A percentile compares a stretch with the other conserved stretches of the same genome.
Evolutionary conservation across 2,888 invertebrate species (phyloP).

Genomic region (Drosophila tripunctata): DNA sequence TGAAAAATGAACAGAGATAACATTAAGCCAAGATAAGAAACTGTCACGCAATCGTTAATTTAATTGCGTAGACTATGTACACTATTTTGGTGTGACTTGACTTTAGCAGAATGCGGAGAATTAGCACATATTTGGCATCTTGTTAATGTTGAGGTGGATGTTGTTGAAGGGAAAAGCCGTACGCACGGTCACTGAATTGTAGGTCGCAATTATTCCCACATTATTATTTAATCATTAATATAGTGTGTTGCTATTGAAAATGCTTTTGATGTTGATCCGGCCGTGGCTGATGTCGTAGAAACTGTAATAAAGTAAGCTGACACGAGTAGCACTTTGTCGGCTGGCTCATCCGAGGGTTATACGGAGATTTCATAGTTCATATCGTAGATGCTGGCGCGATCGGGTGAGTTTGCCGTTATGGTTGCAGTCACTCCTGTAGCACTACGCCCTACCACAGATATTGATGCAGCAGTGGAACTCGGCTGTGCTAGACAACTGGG

Average conservation of each 20-base stretch:
- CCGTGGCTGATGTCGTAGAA: constrained; percentile 55
- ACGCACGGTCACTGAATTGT: constrained; percentile 76
- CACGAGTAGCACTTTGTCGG: constrained; percentile 80
- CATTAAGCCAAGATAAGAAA: too few species aligned
- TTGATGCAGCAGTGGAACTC: constrained; percentile 46
- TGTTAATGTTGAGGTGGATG: constrained; percentile 44
- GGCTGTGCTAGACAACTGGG: constrained; percentile 42
- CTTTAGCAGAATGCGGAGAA: constrained; percentile 74
- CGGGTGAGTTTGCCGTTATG: constrained; percentile 86
- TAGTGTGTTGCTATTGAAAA: constrained; percentile 37
- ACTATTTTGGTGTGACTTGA: constrained; percentile 11
- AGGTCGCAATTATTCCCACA: constrained; percentile 68
- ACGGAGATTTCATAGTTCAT: constrained; percentile 98
- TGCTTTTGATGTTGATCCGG: constrained; percentile 41
- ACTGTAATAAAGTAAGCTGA: constrained; percentile 28
- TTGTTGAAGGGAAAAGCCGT: constrained; percentile 44
- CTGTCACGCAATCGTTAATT: too few species aligned
- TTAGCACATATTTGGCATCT: constrained; percentile 72
- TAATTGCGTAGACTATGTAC: constrained; percentile 26
- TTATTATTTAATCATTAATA: neutral
- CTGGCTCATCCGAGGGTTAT: constrained; percentile 86
- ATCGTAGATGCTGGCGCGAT: constrained; percentile 95
- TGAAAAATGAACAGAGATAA: too few species aligned
- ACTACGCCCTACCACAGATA: constrained; percentile 40
- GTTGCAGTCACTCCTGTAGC: constrained; percentile 39